Conservation (phyloP, 2,888 invertebrate species). For the Selenia dentaria region DNA sequence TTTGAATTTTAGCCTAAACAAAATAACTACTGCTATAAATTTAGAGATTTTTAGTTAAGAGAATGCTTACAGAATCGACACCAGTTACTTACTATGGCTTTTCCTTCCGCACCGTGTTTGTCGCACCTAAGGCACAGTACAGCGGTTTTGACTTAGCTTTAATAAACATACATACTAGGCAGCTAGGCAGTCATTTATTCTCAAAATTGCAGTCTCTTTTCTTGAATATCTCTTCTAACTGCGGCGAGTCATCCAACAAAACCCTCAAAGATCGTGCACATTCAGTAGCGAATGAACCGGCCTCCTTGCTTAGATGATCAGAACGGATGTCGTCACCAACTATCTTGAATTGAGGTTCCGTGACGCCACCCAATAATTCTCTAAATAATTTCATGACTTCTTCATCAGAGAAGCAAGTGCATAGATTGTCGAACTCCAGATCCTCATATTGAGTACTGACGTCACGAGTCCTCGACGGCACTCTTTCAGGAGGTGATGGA, state of each 20-base stretch:
- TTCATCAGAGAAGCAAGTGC: conserved; percentile 62
- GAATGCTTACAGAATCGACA: no score
- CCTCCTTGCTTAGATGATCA: conserved; percentile 34
- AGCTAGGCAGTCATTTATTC: neutral
- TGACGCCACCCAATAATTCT: conserved; percentile 27
- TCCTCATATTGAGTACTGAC: conserved; percentile 58
- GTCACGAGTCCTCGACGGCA: conserved; percentile 49
- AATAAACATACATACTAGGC: no score
- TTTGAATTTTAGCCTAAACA: no score
- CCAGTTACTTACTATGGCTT: no score
- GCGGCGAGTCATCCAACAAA: conserved; percentile 48
- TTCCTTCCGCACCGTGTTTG: no score
- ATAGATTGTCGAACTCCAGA: conserved; percentile 54
- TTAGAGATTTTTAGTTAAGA: no score
- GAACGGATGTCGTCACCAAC: conserved; percentile 41
- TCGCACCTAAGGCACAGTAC: no score
- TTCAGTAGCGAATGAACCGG: conserved; percentile 50
- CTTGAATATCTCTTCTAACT: conserved; percentile 61
- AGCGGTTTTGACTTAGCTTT: no score
- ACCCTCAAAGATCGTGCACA: conserved; percentile 53
- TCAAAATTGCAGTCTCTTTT: conserved; percentile 44
- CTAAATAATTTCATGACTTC: conserved; percentile 46
- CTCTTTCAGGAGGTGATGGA: conserved; percentile 27
- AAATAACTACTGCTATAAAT: no score
- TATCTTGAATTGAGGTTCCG: conserved; percentile 30